Conservation (phyloP, 2,888 invertebrate species). For the Halictus quadricinctus region DNA sequence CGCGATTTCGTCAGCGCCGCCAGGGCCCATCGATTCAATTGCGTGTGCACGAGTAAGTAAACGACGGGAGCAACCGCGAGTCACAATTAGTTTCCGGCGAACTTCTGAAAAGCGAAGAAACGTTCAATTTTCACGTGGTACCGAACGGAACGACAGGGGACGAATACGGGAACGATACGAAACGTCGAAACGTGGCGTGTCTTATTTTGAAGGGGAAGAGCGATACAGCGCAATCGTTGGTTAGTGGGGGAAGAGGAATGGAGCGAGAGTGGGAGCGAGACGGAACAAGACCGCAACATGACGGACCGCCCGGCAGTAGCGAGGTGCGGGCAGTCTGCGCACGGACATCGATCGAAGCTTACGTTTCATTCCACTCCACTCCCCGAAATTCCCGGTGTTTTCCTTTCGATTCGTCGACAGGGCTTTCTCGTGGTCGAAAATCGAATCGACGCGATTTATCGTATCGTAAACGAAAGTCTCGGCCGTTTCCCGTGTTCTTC, state of each 20-base stretch:
- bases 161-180: neutral
- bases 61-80: too few relatives aligned
- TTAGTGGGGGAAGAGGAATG: constrained; percentile 42
- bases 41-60: neutral
- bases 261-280: constrained; percentile 51
- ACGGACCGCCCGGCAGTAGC: constrained; percentile 69
- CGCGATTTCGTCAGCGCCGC: neutral
- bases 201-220: constrained; percentile 49
- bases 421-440: constrained; percentile 18
- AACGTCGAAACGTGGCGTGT: neutral
- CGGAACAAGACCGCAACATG: constrained; percentile 63
- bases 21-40: neutral
- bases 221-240: constrained; percentile 12
- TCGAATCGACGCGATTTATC: neutral
- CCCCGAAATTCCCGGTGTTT: constrained; percentile 67
- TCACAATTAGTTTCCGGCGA: too few relatives aligned
- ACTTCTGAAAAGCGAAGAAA: neutral
- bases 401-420: constrained; percentile 50
- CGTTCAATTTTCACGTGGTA: neutral
- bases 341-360: constrained; percentile 78
- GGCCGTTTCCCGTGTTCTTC: neutral
- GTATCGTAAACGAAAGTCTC: neutral
- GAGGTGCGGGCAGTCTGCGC: constrained; percentile 77
- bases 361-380: constrained; percentile 68
- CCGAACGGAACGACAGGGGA: neutral